Conservation (phyloP, 2,888 invertebrate genomes). For the Torymus tubicola region DNA sequence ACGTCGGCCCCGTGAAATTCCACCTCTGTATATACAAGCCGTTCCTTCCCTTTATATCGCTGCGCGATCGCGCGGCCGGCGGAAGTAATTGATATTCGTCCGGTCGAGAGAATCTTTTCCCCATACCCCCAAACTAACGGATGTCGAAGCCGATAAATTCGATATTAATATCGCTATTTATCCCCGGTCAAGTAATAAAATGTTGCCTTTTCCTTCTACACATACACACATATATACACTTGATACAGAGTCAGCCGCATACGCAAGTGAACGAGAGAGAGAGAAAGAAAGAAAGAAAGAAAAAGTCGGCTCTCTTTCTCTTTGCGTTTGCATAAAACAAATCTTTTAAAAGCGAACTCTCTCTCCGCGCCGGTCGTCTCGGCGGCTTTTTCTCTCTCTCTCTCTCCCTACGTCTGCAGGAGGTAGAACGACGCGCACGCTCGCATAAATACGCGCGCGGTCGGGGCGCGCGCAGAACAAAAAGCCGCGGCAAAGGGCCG, state of each 20-base stretch:
- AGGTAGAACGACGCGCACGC: conserved; percentile 62
- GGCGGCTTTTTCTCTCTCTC: neutral
- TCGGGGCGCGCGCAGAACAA: conserved; percentile 66
- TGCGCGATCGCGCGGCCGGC: conserved; percentile 50
- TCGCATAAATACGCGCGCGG: conserved; percentile 73
- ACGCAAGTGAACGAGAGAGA: neutral
- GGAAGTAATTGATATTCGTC: conserved; percentile 59
- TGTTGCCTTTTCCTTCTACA: conserved; percentile 8
- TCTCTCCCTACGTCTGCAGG: conserved; percentile 40
- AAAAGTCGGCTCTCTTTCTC: conserved; percentile 32
- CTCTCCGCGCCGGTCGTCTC: conserved; percentile 29
- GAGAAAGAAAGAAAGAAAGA: conserved; percentile 50
- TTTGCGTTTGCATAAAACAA: conserved; percentile 65
- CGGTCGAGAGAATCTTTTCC: neutral
- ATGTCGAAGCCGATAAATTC: conserved; percentile 59
- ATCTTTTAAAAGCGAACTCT: conserved; percentile 62
- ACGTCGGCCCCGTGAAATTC: no score
- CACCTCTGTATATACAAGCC: no score
- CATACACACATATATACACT: no score
- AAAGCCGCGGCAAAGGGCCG: conserved; percentile 71
- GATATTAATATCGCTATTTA: conserved; percentile 60
- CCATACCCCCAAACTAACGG: conserved; percentile 15
- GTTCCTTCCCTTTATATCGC: conserved; percentile 38
- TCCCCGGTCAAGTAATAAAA: conserved; percentile 50
- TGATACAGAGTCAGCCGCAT: neutral